A percentile compares a stretch with the other conserved stretches of the same genome.
Conservation (phyloP, 2,888 invertebrate genomes). For the Tribolium freemani region DNA sequence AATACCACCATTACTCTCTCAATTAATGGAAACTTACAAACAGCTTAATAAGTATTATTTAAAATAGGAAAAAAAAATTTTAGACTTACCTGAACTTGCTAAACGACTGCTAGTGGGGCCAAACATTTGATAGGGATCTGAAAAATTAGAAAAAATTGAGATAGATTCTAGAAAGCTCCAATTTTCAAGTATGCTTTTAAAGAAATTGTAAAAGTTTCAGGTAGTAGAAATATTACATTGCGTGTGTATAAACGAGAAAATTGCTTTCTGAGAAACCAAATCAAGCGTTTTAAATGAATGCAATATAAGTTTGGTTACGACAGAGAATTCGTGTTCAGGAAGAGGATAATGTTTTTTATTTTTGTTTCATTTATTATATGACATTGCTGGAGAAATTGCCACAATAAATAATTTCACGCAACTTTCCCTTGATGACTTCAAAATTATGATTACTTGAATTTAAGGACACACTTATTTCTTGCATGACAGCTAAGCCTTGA, state of each 20-base stretch:
- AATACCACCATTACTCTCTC: too few species aligned
- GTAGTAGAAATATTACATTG: constrained; percentile 41
- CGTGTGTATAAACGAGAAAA: constrained; percentile 52
- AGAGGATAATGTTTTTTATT: constrained; percentile 51
- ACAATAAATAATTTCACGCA: constrained; percentile 50
- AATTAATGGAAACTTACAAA: too few species aligned
- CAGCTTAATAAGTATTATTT: too few species aligned
- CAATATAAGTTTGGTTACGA: constrained; percentile 53
- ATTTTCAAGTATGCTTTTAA: too few species aligned
- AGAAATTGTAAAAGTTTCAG: constrained; percentile 18
- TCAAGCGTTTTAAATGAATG: constrained; percentile 45
- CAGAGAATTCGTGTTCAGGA: constrained; percentile 54
- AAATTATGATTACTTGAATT: background rate
- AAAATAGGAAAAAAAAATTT: too few species aligned
- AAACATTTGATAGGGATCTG: constrained; percentile 99
- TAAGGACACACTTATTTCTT: background rate
- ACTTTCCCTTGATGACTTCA: background rate
- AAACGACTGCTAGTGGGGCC: constrained; percentile 96
- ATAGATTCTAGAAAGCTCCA: too few species aligned
- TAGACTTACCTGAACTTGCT: constrained; percentile 89
- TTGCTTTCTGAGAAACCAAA: constrained; percentile 50
- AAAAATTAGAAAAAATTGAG: constrained; percentile 62
- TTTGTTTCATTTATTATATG: constrained; percentile 50
- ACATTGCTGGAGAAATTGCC: constrained; percentile 48
- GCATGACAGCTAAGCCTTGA: background rate